A percentile compares a stretch with the other conserved stretches of the same genome.
These are phyloP conservation scores for Tineola bisselliella DNA, from an alignment of 2,888 invertebrate genomes.

Conservation along the genomic window DNA sequence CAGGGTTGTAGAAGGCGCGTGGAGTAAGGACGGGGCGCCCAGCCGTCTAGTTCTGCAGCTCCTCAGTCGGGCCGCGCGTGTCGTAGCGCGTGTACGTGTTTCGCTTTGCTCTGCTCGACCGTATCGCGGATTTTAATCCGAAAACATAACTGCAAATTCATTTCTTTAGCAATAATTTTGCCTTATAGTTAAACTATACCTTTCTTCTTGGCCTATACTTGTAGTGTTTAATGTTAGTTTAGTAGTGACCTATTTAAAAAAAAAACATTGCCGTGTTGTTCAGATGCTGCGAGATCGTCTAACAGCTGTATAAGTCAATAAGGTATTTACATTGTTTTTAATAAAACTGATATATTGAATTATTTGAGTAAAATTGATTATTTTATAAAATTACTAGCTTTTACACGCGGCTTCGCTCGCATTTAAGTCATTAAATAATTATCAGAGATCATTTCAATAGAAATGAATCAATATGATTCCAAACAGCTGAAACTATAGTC, in stretches of 20 bases:
- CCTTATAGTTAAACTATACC: slow-evolving; percentile 12
- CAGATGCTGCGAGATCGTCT: background rate
- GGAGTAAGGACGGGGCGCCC: slow-evolving; percentile 23
- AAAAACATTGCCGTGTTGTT: slow-evolving; percentile 21
- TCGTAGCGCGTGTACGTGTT: background rate
- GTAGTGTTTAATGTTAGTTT: background rate
- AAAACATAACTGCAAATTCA: slow-evolving; percentile 45
- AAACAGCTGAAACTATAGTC: too few relatives aligned
- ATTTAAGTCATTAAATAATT: too few relatives aligned
- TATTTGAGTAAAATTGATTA: too few relatives aligned
- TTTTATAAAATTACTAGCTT: too few relatives aligned
- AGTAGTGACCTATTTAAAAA: slow-evolving; percentile 50
- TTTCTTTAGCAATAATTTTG: slow-evolving; percentile 27
- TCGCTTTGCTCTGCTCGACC: background rate
- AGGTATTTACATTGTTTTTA: too few relatives aligned
- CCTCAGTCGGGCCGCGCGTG: slow-evolving; percentile 3
- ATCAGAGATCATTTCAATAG: too few relatives aligned
- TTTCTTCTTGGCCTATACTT: background rate
- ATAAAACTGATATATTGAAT: too few relatives aligned
- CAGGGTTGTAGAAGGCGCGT: slow-evolving; percentile 31
- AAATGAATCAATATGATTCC: too few relatives aligned
- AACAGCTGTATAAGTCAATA: background rate
- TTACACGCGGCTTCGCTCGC: too few relatives aligned
- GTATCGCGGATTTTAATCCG: slow-evolving; percentile 29
- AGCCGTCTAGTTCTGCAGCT: slow-evolving; percentile 2